Conservation (phyloP, 2,797 vertebrate genomes). For the Heliangelus exortis region DNA sequence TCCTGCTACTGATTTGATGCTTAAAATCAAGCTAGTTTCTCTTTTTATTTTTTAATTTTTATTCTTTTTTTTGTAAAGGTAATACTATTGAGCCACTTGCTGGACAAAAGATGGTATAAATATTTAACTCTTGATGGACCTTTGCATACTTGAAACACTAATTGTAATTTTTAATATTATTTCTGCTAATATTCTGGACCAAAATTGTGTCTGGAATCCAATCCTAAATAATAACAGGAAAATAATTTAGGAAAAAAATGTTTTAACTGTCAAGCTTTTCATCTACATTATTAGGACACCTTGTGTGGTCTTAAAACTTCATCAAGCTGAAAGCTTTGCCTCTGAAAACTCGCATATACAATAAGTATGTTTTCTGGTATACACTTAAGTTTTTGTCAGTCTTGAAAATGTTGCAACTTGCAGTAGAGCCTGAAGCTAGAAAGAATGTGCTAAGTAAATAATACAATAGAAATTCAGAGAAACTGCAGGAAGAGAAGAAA, state of each 20-base stretch:
- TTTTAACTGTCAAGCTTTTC: neutral
- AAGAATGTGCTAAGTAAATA: neutral
- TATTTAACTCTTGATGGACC: neutral
- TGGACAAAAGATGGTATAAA: neutral
- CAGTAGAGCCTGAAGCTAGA: neutral
- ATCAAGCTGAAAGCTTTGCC: no score
- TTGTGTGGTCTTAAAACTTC: slow-evolving; percentile 15
- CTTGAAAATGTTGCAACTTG: neutral
- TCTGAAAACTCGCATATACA: neutral
- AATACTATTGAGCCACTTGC: neutral
- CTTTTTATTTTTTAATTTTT: neutral
- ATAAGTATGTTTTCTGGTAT: neutral
- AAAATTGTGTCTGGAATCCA: neutral
- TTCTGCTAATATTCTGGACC: neutral
- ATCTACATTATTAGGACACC: neutral
- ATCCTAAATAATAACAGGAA: neutral
- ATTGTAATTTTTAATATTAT: neutral
- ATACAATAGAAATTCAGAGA: neutral
- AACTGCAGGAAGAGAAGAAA: neutral
- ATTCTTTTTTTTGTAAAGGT: neutral
- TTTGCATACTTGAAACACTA: neutral
- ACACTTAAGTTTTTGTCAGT: neutral
- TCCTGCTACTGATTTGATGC: neutral
- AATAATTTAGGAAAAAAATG: neutral
- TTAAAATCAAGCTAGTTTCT: neutral